Conservation (phyloP, 1,140 invertebrate species). For the Hycleus cichorii region DNA sequence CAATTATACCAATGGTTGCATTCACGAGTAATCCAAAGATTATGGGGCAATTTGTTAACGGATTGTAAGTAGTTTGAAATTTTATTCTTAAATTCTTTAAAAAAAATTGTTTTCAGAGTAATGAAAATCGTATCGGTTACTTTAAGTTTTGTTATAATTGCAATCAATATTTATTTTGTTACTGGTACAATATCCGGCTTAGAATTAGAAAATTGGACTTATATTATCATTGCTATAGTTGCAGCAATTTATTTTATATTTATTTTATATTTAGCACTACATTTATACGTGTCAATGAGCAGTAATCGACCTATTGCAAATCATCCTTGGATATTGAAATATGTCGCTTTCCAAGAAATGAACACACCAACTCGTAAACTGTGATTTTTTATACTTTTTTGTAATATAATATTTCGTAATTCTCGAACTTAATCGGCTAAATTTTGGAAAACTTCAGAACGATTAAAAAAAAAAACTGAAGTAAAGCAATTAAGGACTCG, state of each 20-base stretch:
- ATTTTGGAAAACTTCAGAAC: no score
- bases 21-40: conserved; percentile 74
- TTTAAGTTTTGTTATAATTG: conserved; percentile 62
- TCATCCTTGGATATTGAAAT: conserved; percentile 19
- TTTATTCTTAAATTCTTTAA: conserved; percentile 21
- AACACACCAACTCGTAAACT: conserved; percentile 7
- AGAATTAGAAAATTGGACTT: conserved; percentile 46
- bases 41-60: conserved; percentile 80
- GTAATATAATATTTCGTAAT: no score
- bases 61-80: conserved; percentile 48
- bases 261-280: conserved; percentile 59
- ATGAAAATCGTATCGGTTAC: conserved; percentile 57
- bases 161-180: conserved; percentile 78
- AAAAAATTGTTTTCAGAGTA: conserved; percentile 42
- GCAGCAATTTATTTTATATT: conserved; percentile 59
- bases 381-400: not conserved
- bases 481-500: no score
- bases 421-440: no score
- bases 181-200: conserved; percentile 48
- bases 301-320: conserved; percentile 41
- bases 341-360: conserved; percentile 17
- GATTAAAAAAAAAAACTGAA: no score
- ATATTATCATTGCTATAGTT: conserved; percentile 49
- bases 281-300: conserved; percentile 43
- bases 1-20: conserved; percentile 78